A percentile compares a stretch with the other conserved stretches of the same genome.
Evolutionary conservation across 2,888 invertebrate species (phyloP).

Genomic region (Lithosia quadra): DNA sequence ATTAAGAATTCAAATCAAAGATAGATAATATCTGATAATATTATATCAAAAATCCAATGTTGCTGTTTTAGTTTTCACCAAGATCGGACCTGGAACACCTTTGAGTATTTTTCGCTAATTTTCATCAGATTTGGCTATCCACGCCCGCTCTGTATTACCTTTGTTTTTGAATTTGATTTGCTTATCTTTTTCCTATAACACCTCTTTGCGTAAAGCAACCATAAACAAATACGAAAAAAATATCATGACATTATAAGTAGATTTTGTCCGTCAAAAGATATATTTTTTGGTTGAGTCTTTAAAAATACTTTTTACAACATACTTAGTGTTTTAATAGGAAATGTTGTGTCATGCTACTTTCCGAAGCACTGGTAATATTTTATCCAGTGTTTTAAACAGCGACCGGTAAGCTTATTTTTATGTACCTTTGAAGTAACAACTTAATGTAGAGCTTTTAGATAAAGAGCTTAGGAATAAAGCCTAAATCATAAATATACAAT

Average conservation of each 20-base stretch:
- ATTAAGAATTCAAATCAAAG: too few relatives aligned
- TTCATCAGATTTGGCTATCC: too few relatives aligned
- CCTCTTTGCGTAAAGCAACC: not conserved
- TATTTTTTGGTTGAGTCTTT: not conserved
- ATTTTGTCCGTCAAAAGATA: not conserved
- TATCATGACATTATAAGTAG: not conserved
- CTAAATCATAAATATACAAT: too few relatives aligned
- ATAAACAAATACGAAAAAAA: not conserved
- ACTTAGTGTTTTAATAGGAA: not conserved
- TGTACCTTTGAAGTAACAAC: too few relatives aligned
- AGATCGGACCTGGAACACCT: too few relatives aligned
- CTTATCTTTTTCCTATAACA: not conserved
- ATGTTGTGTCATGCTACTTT: slow-evolving; percentile 9
- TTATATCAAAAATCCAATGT: too few relatives aligned
- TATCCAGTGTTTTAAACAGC: not conserved
- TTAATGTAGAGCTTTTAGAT: too few relatives aligned
- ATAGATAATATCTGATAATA: too few relatives aligned
- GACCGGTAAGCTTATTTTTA: not conserved
- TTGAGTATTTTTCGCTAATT: too few relatives aligned
- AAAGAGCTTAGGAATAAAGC: too few relatives aligned
- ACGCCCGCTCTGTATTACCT: too few relatives aligned
- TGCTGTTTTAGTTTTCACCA: too few relatives aligned
- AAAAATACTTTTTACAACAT: not conserved
- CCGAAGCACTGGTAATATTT: slow-evolving; percentile 6
- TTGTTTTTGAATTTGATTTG: not conserved